Base-by-base conservation (phyloP, 2,797 vertebrate species). In the Micropoecilia bifurca region DNA sequence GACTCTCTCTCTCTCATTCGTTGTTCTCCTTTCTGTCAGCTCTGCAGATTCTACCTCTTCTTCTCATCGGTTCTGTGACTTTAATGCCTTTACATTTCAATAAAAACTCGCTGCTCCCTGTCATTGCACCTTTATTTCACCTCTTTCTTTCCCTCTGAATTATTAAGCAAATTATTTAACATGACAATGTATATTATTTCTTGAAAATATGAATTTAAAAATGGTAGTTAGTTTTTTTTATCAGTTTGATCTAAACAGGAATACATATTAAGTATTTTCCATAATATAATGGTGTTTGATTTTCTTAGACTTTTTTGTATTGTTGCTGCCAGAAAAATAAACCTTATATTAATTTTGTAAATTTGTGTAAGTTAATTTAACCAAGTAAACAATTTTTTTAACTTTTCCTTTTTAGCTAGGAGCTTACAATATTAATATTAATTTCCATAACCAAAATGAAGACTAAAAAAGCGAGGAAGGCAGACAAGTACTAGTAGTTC, bases 91-190 rank as follows among this genome's bases (percentile, higher is more conserved):
- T 39, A 61, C 14, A 61, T 48, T 82, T 69, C 16, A 82, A 73
- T 41, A 33, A 66, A 82, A 14, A 69, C 69, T 75, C 33, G 74
- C 20, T 53, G 80, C 78, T 75, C 75, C 53, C 57, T 81, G 68
- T 80, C 22, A 22, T n/a, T 6, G 20, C 0, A 6, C 13, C 74
- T 73, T 80, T 6, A 46, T 39, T 43, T 9, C 25, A 53, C 48
- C 41, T 68, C 73, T 47, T 25, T 3, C 75, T 57, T 71, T 16
- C 2, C 13, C 28, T 43, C 0, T 30, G 4, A 50, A 36, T 3
- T 28, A 25, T 20, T 25, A 25, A 39, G 41, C 25, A 9, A 48
- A 69, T 22, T 50, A 2, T 57, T 78, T 7, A 8, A 20, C 8
- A 66, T 33, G n/a, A 30, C 41, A 28, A 6, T 75, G 18, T 28